Evolutionary conservation across 2,797 vertebrate species (phyloP).

Genomic region (Paguma larvata): DNA sequence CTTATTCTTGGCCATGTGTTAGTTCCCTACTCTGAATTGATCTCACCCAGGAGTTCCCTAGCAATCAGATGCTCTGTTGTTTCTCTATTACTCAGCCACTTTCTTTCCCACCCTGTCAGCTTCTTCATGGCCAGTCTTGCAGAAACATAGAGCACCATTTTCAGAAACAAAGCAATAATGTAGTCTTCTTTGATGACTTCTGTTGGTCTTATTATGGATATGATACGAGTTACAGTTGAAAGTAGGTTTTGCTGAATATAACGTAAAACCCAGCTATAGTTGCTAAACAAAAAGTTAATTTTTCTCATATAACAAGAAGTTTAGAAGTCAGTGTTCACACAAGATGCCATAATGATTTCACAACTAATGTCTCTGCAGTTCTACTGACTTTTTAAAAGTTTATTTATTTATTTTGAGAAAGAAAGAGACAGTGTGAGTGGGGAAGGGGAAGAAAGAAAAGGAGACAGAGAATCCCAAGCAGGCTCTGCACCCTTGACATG

Average conservation of each 20-base stretch:
- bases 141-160: background rate
- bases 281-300: constrained; percentile 20
- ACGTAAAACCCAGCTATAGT: background rate
- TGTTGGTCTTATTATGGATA: background rate
- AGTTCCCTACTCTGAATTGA: background rate
- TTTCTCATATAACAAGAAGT: constrained; percentile 10
- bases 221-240: constrained; percentile 28
- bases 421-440: too few species aligned
- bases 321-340: background rate
- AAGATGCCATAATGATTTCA: constrained; percentile 8
- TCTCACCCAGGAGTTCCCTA: background rate
- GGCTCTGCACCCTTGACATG: too few species aligned
- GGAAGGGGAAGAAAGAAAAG: too few species aligned
- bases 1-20: background rate
- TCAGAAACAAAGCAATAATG: background rate
- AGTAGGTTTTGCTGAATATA: background rate
- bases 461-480: too few species aligned
- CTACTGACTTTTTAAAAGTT: background rate
- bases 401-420: too few species aligned
- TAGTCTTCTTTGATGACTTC: background rate
- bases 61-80: background rate
- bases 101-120: background rate
- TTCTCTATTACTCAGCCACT: background rate
- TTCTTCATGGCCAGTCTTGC: background rate
- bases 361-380: background rate